phyloP scores from a whole-genome alignment of 35 echinoderm and acorn worm species.

The Nesometra sesokonis region DNA sequence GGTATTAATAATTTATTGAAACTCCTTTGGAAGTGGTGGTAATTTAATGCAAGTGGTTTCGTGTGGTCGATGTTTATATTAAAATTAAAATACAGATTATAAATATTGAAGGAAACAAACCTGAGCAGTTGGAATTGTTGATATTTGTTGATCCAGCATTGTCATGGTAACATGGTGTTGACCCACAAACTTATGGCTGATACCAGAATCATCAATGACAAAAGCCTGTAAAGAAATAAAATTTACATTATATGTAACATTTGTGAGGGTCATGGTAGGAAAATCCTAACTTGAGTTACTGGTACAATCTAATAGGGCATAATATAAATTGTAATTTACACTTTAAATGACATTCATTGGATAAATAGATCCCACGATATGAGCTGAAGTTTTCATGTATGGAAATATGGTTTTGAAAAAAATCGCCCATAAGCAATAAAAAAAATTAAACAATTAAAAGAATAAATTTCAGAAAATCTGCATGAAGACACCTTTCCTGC shows the following conservation, averaged over 20 bases:
- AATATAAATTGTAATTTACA: too few species aligned
- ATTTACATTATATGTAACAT: not conserved
- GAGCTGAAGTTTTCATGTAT: too few species aligned
- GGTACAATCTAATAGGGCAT: too few species aligned
- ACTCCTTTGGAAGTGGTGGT: not conserved
- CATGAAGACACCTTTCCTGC: too few species aligned
- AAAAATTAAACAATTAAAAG: too few species aligned
- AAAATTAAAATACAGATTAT: not conserved
- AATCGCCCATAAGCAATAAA: too few species aligned
- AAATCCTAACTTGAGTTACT: too few species aligned
- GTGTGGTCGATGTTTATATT: not conserved
- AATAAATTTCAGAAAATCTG: too few species aligned
- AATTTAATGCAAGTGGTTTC: not conserved
- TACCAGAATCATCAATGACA: slow-evolving; percentile 76
- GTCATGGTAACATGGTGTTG: slow-evolving; percentile 70
- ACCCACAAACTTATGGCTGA: slow-evolving; percentile 53
- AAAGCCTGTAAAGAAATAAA: slow-evolving; percentile 52
- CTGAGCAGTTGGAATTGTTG: slow-evolving; percentile 27
- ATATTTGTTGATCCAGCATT: slow-evolving; percentile 36
- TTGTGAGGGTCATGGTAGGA: not conserved
- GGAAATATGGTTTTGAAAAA: too few species aligned
- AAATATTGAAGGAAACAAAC: not conserved
- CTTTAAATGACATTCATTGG: too few species aligned
- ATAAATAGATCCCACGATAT: not conserved
- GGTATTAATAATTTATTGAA: too few species aligned